Conservation (phyloP, 2,113 vertebrate species). For the Falcunculus frontatus region DNA sequence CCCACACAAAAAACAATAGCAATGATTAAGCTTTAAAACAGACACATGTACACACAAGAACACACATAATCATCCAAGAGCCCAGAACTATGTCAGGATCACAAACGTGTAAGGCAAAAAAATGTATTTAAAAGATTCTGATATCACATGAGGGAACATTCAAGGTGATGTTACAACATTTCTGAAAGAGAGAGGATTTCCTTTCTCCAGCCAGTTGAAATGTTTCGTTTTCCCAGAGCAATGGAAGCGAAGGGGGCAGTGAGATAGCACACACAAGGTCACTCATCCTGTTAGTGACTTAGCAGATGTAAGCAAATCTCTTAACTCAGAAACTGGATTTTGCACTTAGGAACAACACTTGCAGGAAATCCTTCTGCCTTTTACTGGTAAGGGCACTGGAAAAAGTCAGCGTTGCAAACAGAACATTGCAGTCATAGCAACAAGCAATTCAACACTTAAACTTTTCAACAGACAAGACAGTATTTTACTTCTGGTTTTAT, state of each 20-base stretch:
- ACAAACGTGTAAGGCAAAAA: not conserved
- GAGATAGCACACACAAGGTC: not conserved
- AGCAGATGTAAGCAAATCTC: not conserved
- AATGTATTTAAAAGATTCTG: not conserved
- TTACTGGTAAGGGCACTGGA: not conserved
- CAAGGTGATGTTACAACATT: not conserved
- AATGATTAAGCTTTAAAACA: constrained; percentile 29
- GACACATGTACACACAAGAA: not conserved
- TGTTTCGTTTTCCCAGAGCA: not conserved
- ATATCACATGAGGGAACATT: not conserved
- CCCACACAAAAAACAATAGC: not conserved
- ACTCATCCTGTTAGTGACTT: not conserved
- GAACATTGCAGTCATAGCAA: constrained; percentile 44
- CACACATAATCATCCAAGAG: not conserved
- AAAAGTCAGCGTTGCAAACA: not conserved
- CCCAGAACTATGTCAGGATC: not conserved
- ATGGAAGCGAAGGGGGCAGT: not conserved
- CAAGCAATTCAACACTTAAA: constrained; percentile 20
- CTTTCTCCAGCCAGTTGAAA: not conserved
- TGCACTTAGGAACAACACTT: not conserved
- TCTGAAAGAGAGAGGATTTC: not conserved
- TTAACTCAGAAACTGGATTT: not conserved
- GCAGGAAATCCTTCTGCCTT: not conserved
- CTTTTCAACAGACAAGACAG: not conserved
- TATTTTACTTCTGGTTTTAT: constrained; percentile 15